Evolutionary conservation across 2,113 vertebrate species (phyloP).

Genomic region (Macaca mulatta): DNA sequence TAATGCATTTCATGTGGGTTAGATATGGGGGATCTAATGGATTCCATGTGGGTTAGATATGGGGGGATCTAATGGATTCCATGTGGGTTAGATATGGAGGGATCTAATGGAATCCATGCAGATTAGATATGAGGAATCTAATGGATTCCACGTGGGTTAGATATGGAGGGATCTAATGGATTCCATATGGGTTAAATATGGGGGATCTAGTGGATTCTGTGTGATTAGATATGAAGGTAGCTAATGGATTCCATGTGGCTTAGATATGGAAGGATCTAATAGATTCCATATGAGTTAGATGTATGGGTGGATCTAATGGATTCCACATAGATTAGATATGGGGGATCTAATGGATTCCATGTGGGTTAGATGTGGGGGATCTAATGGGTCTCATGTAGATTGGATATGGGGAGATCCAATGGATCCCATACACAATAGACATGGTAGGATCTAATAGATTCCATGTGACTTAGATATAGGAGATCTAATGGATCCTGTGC

Average conservation of each 20-base stretch:
- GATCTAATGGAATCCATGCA: background rate
- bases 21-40: rapidly evolving
- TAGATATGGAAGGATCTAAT: no score
- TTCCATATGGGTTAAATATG: background rate
- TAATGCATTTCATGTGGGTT: no score
- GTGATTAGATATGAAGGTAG: no score
- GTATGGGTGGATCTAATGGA: no score
- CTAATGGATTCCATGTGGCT: no score
- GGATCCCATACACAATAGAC: background rate
- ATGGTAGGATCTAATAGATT: background rate
- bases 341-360: background rate
- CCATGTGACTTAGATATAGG: background rate
- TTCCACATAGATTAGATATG: no score
- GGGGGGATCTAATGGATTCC: background rate
- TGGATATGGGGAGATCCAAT: background rate
- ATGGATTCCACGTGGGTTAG: background rate
- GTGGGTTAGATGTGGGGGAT: no score
- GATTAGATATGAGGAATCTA: background rate
- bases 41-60: background rate
- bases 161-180: no score
- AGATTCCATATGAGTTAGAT: no score
- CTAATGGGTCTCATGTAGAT: no score
- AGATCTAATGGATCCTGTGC: background rate
- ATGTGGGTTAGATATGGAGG: rapidly evolving
- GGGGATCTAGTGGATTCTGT: no score